phyloP scores from a whole-genome alignment of 2,888 invertebrate genomes.

The Drosophila nr. perissopoda region DNA sequence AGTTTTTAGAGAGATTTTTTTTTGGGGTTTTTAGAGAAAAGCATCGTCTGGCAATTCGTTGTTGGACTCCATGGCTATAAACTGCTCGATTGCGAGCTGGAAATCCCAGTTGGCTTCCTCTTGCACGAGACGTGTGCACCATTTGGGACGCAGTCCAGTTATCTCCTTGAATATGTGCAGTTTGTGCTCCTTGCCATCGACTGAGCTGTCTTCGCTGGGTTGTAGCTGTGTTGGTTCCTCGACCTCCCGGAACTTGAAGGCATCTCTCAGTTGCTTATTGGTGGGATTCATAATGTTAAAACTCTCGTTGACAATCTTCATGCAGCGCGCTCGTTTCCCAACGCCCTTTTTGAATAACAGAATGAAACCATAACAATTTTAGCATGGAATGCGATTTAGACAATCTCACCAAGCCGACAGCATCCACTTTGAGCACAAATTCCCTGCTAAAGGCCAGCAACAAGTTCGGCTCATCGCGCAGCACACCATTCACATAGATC shows the following conservation, averaged over 20 bases:
- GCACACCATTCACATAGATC: constrained; percentile 54
- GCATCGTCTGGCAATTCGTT: constrained; percentile 74
- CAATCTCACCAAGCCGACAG: constrained; percentile 34
- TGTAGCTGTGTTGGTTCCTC: not conserved
- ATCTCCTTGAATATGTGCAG: constrained; percentile 78
- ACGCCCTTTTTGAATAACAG: constrained; percentile 62
- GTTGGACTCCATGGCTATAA: constrained; percentile 54
- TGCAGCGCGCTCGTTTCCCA: constrained; percentile 48
- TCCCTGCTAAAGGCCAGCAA: constrained; percentile 63
- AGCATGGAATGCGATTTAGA: not conserved
- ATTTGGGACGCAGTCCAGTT: constrained; percentile 76
- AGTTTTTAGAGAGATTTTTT: not conserved
- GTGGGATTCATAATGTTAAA: constrained; percentile 77
- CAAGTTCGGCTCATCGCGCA: constrained; percentile 54
- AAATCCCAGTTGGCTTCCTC: constrained; percentile 81
- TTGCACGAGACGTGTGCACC: constrained; percentile 78
- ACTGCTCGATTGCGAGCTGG: constrained; percentile 65
- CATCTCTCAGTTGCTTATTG: constrained; percentile 46
- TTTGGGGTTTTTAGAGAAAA: constrained; percentile 51
- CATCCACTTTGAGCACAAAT: constrained; percentile 59
- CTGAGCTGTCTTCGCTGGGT: constrained; percentile 41
- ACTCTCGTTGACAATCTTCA: constrained; percentile 80
- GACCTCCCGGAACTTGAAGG: constrained; percentile 67
- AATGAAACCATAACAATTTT: not conserved
- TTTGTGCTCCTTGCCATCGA: constrained; percentile 73